phyloP scores from a whole-genome alignment of 1,140 invertebrate species.

The Plectrocnemia conspersa region DNA sequence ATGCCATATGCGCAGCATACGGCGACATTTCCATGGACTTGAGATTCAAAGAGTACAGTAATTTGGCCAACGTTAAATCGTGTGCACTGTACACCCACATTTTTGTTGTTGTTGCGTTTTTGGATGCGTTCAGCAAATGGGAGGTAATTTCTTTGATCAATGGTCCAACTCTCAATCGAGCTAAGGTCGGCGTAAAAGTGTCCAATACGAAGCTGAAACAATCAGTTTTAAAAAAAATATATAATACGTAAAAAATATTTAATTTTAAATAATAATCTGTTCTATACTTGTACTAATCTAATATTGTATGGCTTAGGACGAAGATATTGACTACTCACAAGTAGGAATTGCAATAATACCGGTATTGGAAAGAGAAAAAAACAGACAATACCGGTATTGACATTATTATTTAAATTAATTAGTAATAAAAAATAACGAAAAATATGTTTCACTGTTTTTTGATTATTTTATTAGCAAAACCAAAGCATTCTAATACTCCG shows the following conservation, averaged over 20 bases:
- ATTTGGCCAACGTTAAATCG: constrained; percentile 74
- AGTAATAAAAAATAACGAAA: too few species aligned
- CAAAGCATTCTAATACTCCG: too few species aligned
- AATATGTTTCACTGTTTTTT: too few species aligned
- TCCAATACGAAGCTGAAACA: constrained; percentile 47
- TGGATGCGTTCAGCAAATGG: constrained; percentile 51
- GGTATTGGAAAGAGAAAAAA: too few species aligned
- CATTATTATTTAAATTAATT: too few species aligned
- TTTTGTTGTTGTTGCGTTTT: constrained; percentile 22
- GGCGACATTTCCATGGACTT: constrained; percentile 70
- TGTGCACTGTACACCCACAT: constrained; percentile 75
- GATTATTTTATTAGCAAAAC: too few species aligned
- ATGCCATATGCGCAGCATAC: constrained; percentile 65
- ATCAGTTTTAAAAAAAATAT: constrained; percentile 26
- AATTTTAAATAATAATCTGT: too few species aligned
- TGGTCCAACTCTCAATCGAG: constrained; percentile 57
- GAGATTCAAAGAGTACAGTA: constrained; percentile 67
- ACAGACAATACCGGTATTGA: too few species aligned
- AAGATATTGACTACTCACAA: too few species aligned
- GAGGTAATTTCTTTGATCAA: constrained; percentile 62
- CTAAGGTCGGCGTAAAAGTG: constrained; percentile 51
- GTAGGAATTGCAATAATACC: too few species aligned
- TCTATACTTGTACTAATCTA: too few species aligned
- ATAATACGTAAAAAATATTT: constrained; percentile 26
- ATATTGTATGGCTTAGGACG: too few species aligned